phyloP scores from a whole-genome alignment of 35 echinoderm and acorn worm species.

The Anneissia japonica region DNA sequence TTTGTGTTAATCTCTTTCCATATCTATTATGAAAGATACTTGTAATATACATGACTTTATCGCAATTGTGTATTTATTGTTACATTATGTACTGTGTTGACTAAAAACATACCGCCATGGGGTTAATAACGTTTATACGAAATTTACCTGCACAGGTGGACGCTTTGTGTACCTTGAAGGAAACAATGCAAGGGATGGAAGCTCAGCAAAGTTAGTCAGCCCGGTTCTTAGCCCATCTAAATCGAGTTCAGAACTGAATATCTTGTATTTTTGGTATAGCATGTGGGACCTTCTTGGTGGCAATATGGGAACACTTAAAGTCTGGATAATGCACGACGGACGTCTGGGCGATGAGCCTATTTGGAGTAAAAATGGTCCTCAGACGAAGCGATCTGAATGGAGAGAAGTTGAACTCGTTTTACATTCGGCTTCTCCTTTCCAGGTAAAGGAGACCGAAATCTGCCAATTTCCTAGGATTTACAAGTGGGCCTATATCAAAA shows the following conservation, averaged over 20 bases:
- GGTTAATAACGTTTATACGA: no score
- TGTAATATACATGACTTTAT: no score
- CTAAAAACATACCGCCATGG: no score
- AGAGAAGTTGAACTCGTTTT: slow-evolving; percentile 13
- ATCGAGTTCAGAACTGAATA: not conserved
- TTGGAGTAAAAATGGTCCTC: slow-evolving; percentile 11
- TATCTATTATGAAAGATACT: no score
- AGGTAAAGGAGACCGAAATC: not conserved
- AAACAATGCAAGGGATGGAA: slow-evolving; percentile 11
- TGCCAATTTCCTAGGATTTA: no score
- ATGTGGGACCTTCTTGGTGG: slow-evolving; percentile 16
- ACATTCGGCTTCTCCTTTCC: not conserved
- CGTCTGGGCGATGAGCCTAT: not conserved
- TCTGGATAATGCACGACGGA: slow-evolving; percentile 12
- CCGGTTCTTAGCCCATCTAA: not conserved
- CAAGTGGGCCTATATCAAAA: no score
- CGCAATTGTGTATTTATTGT: no score
- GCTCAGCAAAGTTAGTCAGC: not conserved
- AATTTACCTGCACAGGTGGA: no score
- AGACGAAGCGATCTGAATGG: slow-evolving; percentile 19
- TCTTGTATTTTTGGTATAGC: slow-evolving; percentile 33
- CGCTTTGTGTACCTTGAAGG: not conserved
- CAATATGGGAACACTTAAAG: slow-evolving; percentile 37
- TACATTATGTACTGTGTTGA: no score
- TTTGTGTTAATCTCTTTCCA: no score